Evolutionary conservation across 2,888 invertebrate species (phyloP).

Genomic region (Plusia festucae): DNA sequence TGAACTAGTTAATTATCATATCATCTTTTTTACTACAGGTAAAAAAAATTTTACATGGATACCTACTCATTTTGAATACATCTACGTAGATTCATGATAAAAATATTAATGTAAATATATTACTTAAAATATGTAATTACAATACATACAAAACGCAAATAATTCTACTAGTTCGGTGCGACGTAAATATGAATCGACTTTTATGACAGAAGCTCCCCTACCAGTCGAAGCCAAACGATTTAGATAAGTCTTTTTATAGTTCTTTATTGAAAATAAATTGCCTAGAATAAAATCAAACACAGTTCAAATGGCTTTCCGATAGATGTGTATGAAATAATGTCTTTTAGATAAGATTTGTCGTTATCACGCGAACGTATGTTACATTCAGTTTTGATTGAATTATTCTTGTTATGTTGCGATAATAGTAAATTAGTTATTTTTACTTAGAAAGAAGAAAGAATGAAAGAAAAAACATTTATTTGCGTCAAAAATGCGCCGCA

Average conservation of each 20-base stretch:
- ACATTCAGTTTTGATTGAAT: constrained; percentile 51
- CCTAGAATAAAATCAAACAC: constrained; percentile 89
- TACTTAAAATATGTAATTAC: background rate
- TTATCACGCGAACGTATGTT: constrained; percentile 77
- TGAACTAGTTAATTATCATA: no score
- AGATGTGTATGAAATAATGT: constrained; percentile 88
- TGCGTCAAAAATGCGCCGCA: no score
- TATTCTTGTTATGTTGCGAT: constrained; percentile 55
- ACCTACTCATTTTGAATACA: no score
- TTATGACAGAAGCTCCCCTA: constrained; percentile 84
- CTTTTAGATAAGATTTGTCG: constrained; percentile 82
- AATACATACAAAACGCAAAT: constrained; percentile 17
- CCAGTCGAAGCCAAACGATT: constrained; percentile 82
- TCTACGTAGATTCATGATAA: constrained; percentile 29
- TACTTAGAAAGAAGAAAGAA: no score
- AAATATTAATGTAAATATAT: no score
- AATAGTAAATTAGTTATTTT: no score
- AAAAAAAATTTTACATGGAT: no score
- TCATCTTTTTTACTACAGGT: no score
- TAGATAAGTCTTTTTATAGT: constrained; percentile 90
- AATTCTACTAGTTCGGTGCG: constrained; percentile 73
- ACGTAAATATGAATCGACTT: constrained; percentile 86
- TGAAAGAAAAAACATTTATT: no score
- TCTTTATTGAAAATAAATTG: constrained; percentile 90
- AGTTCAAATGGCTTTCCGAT: constrained; percentile 88